Conservation (phyloP, 2,113 vertebrate genomes). For the Propithecus coquereli region DNA sequence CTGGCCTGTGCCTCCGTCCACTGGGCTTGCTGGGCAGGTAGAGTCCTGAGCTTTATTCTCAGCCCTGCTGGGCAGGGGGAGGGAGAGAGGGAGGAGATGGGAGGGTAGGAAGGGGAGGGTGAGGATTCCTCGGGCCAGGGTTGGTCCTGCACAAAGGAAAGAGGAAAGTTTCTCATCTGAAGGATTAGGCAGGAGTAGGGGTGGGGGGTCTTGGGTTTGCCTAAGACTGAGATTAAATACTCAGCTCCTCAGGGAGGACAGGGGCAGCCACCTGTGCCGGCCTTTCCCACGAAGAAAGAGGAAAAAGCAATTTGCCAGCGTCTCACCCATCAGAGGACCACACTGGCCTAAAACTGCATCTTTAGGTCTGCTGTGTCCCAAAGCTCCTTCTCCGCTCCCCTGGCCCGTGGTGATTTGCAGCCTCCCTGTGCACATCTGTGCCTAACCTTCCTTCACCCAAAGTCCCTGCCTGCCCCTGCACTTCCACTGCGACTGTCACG, state of each 20-base stretch:
- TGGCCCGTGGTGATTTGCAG: too few species aligned
- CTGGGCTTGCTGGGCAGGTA: constrained; percentile 76
- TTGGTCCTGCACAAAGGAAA: background rate
- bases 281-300: background rate
- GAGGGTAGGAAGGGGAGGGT: background rate
- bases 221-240: background rate
- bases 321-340: too few species aligned
- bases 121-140: constrained; percentile 1
- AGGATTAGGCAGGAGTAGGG: background rate
- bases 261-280: background rate
- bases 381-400: background rate
- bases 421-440: background rate
- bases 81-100: background rate
- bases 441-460: background rate
- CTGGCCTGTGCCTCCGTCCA: constrained; percentile 20
- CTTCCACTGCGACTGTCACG: background rate
- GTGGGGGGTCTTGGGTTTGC: background rate
- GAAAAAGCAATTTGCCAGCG: background rate
- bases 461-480: background rate
- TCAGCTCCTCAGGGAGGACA: background rate
- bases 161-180: constrained; percentile 39
- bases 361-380: background rate
- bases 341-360: background rate
- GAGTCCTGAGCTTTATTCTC: constrained; percentile 47
- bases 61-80: background rate